Base-by-base conservation (phyloP, 2,888 invertebrate species). In the Bombylius major region DNA sequence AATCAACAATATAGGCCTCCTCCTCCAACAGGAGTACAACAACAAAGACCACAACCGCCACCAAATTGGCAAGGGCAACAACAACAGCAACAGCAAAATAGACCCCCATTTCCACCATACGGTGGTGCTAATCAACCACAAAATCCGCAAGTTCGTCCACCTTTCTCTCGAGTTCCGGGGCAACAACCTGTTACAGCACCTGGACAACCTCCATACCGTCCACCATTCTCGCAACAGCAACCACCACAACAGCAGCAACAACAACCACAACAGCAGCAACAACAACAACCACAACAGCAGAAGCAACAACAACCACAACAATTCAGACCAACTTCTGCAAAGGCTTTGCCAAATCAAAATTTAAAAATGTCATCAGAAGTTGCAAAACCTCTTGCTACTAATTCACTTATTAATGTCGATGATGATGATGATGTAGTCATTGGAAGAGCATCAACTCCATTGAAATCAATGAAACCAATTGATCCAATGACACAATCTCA, bases 401-500 rank as follows among this genome's bases (percentile, higher is more conserved):
- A 7, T 42, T 42, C 39, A 11, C 39, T 42, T 5, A 5, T 54
- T 57, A 53, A 55, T 54, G 65, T 69, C 54, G 72, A 71, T 45
- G 72, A 73, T 57, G 74, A 73, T 44, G 72, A 72, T 62, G 74
- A 74, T 60, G 72, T 72, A 36, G 63, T 73, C 55, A 69, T 73
- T 65, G 75, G 55, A 7, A 46, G 32, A 57, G 70, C 72, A 5
- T 64, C 69, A 13, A 72, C 73, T 5, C 73, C 75, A 23, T 58
- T 67, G 11, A 60, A 58, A 53, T 33, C 23, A 39, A n/a, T 45
- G 6, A 56, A 55, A 39, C 51, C 58, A 1, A 42, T 60, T 8
- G 62, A 63, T 51, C 44, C 57, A 8, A 62, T 62, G 61, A 62
- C 57, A 32, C 55, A 57, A 51, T 60, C 60, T 3, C 55, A 58